phyloP scores from a whole-genome alignment of 2,888 invertebrate genomes.

The Nasonovia ribisnigri region DNA sequence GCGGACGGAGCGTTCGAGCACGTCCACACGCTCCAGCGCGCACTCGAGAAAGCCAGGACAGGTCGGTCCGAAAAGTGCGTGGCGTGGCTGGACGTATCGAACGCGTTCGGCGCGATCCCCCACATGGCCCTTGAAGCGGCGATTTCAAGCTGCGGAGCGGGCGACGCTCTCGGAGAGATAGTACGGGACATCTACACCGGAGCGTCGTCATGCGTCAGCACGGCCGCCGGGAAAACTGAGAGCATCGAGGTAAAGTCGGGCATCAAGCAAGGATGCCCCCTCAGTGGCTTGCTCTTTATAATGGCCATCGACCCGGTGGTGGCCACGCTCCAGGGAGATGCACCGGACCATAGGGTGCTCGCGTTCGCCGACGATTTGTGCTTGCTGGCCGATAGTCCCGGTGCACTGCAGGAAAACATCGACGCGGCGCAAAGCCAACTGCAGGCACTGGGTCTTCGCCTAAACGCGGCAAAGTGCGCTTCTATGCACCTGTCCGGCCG shows the following conservation, averaged over 20 bases:
- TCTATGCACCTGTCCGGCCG: background rate
- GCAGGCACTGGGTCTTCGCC: background rate
- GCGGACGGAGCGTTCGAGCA: conserved; percentile 19
- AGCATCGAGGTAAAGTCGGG: background rate
- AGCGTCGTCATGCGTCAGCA: background rate
- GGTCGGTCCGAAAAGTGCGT: background rate
- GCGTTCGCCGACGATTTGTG: conserved; percentile 19
- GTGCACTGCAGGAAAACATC: background rate
- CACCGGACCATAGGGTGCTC: background rate
- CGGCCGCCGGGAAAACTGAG: background rate
- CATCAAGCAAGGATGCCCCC: background rate
- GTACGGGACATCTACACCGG: background rate
- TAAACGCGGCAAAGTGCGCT: background rate
- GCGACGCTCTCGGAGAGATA: no score
- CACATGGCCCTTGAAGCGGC: background rate
- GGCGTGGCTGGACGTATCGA: conserved; percentile 14
- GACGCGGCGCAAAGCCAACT: background rate
- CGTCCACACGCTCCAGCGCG: background rate
- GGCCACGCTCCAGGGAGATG: background rate
- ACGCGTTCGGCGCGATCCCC: background rate
- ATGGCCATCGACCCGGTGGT: background rate
- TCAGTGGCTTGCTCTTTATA: background rate
- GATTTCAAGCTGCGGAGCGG: background rate
- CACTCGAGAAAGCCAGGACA: background rate
- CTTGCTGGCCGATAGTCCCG: background rate